Percentiles rank a stretch among this genome's conserved stretches.
Evolutionary conservation across 2,888 invertebrate species (phyloP).

Genomic region (Synergus itoensis): DNA sequence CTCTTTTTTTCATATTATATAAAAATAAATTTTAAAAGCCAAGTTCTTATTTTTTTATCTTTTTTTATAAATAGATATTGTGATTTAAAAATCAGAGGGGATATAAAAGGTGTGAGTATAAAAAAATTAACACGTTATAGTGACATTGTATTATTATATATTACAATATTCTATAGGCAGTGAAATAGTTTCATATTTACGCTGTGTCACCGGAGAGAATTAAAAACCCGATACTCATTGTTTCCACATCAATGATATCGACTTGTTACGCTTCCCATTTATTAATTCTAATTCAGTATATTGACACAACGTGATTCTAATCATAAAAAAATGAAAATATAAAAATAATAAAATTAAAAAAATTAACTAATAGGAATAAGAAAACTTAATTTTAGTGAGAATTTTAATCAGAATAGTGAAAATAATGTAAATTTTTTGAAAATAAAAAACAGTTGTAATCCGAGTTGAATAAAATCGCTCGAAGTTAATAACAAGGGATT

Average conservation of each 20-base stretch:
- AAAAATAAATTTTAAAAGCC: neutral
- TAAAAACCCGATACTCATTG: constrained; percentile 6
- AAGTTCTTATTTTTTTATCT: neutral
- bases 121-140: neutral
- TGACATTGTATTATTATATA: neutral
- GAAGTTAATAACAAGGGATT: no score
- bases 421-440: no score
- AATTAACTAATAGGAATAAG: no score
- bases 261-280: neutral
- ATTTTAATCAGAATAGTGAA: no score
- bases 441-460: no score
- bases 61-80: neutral
- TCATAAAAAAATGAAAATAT: neutral
- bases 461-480: no score
- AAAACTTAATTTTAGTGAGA: no score
- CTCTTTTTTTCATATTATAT: neutral
- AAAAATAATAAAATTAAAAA: neutral
- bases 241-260: constrained; percentile 21
- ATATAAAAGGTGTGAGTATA: neutral
- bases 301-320: neutral
- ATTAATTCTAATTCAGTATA: neutral
- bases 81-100: neutral
- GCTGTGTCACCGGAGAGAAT: constrained; percentile 1
- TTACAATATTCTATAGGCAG: neutral
- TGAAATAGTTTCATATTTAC: neutral